These are phyloP conservation scores for Ophion obscuratus DNA, from an alignment of 2,888 invertebrate genomes.

Conservation along the genomic window DNA sequence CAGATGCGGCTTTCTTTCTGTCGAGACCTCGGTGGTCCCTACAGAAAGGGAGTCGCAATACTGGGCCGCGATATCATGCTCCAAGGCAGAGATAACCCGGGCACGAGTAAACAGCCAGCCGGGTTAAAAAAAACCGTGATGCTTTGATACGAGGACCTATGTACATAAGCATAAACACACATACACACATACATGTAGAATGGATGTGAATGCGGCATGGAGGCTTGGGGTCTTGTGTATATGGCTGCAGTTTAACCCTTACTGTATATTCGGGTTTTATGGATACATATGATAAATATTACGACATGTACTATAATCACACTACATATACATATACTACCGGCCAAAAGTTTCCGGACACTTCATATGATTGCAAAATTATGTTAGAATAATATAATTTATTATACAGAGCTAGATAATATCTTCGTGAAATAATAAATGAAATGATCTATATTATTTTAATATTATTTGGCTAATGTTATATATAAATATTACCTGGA, in stretches of 20 bases:
- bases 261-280: slow-evolving; percentile 37
- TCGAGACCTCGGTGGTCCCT: slow-evolving; percentile 22
- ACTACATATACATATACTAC: slow-evolving; percentile 5
- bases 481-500: no score
- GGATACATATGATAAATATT: slow-evolving; percentile 26
- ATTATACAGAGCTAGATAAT: no score
- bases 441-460: no score
- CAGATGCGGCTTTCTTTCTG: slow-evolving; percentile 13
- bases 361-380: no score
- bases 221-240: slow-evolving; percentile 22
- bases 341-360: no score
- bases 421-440: no score
- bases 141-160: slow-evolving; percentile 45
- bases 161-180: slow-evolving; percentile 1
- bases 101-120: slow-evolving; percentile 51
- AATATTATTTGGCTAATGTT: no score
- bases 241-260: slow-evolving; percentile 49
- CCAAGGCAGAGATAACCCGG: slow-evolving; percentile 56
- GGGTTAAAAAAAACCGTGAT: slow-evolving; percentile 16
- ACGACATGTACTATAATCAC: slow-evolving; percentile 9
- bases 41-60: slow-evolving; percentile 26
- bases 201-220: neutral
- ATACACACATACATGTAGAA: slow-evolving; percentile 19
- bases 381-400: no score
- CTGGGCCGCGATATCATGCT: slow-evolving; percentile 49